Evolutionary conservation across 2,888 invertebrate genomes (phyloP), one percentile per base, ranked within the genome.

Genomic region (Melitaea athalia): DNA sequence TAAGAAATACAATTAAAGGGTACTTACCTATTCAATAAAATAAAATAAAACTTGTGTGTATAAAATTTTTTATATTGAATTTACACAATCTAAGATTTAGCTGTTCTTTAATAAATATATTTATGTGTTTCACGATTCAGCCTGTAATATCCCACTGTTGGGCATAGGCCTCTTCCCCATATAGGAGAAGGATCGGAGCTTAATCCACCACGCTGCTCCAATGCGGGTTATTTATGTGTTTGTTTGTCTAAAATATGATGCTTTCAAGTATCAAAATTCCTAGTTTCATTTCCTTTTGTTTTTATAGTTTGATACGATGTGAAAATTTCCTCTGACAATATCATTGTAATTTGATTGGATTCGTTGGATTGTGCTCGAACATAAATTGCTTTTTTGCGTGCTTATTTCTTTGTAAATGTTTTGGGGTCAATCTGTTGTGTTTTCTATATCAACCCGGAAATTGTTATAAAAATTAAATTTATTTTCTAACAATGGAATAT

Each of bases 331-430:
- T 57, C 61, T 52, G 61, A 67, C 61, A 67, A 67, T 67, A 67
- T 62, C 67, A 67, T 55, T 62, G 67, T 67, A 62, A 67, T 62
- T 67, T 67, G 67, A 67, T 67, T 67, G 67, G 67, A 67, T 62
- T n/a, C 67, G 55, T 47, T 62, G 67, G 67, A 62, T 67, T 67
- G 67, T 62, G 67, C n/a, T 61, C 61, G 67, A 53, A 33, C 61
- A 33, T 67, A 67, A 60, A 67, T 67, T 67, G 61, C 67, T 67
- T 67, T 67, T 67, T 67, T 67, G 67, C 67, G 67, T 67, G 67
- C 62, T 67, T 55, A 67, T 67, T 61, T 65, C 65, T 65, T 65
- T 65, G 53, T 65, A 65, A 65, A 52, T 45, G 60, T 33, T 64
- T 60, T 60, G 60, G 33, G 66, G 45, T 59, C 55, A 59, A 59